Evolutionary conservation across 2,797 vertebrate genomes (phyloP).

Genomic region (Lepidocolaptes lacrymiger): DNA sequence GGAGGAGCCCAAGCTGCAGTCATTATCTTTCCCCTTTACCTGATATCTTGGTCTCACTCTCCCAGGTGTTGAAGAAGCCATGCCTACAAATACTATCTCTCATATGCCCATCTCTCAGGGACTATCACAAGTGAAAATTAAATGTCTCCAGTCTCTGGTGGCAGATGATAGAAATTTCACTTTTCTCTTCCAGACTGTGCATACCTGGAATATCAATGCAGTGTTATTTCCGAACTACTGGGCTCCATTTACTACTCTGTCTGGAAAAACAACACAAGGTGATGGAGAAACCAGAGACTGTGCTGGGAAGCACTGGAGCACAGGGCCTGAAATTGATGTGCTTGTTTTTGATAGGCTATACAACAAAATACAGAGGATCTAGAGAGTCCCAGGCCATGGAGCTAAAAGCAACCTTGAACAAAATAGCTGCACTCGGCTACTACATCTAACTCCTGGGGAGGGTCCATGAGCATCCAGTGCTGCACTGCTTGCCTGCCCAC

Average conservation of each 20-base stretch:
- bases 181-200: not conserved
- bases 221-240: not conserved
- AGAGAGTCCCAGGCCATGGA: no score
- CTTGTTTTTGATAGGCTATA: not conserved
- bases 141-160: not conserved
- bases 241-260: not conserved
- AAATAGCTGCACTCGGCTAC: accelerated
- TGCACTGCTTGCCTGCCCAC: not conserved
- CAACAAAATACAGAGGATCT: not conserved
- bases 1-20: not conserved
- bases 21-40: not conserved
- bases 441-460: not conserved
- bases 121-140: not conserved
- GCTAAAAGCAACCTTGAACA: no score
- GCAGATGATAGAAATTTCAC: not conserved
- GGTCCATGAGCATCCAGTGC: not conserved
- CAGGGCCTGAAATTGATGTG: not conserved
- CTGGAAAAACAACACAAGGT: accelerated
- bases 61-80: not conserved
- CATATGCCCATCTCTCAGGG: no score
- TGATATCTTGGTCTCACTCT: accelerated
- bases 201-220: not conserved
- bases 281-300: not conserved
- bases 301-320: not conserved
- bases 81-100: accelerated